These are phyloP conservation scores for Ichneumoninae sp. DNA, from an alignment of 2,888 invertebrate species.

Conservation along the genomic window DNA sequence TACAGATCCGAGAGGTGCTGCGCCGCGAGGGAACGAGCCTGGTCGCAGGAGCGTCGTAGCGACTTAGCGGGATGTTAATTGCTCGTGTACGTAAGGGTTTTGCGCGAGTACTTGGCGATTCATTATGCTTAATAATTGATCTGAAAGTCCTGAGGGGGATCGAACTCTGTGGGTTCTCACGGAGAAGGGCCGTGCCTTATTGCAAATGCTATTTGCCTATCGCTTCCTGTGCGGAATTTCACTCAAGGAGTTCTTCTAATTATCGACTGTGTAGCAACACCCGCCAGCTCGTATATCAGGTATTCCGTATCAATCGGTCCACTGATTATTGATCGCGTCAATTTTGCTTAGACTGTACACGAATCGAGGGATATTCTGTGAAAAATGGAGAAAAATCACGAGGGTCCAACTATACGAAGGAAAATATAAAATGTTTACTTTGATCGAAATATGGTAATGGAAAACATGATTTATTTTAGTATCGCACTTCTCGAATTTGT, in stretches of 20 bases:
- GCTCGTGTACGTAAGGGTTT: slow-evolving; percentile 53
- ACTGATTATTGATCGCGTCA: not conserved
- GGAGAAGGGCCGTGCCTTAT: slow-evolving; percentile 28
- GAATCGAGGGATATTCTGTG: not conserved
- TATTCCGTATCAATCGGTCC: not conserved
- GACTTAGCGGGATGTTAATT: slow-evolving; percentile 59
- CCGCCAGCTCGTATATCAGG: not conserved
- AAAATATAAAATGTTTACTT: not conserved
- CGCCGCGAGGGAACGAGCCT: slow-evolving; percentile 44
- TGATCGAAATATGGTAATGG: not conserved
- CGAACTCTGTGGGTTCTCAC: slow-evolving; percentile 42
- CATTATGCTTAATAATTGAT: slow-evolving; percentile 66
- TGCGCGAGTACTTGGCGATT: slow-evolving; percentile 59
- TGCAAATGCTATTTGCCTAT: not conserved
- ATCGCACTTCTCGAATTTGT: not conserved
- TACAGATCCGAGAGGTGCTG: slow-evolving; percentile 44
- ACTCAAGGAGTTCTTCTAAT: not conserved
- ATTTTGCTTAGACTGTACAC: not conserved
- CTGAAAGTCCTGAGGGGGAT: slow-evolving; percentile 6
- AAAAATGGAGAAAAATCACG: not conserved
- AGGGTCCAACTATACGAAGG: not conserved
- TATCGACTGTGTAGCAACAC: not conserved
- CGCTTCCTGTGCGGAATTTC: not conserved
- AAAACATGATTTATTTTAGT: not conserved
- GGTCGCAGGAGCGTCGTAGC: slow-evolving; percentile 34